phyloP scores from a whole-genome alignment of 2,113 vertebrate species.

The Orcinus orca region DNA sequence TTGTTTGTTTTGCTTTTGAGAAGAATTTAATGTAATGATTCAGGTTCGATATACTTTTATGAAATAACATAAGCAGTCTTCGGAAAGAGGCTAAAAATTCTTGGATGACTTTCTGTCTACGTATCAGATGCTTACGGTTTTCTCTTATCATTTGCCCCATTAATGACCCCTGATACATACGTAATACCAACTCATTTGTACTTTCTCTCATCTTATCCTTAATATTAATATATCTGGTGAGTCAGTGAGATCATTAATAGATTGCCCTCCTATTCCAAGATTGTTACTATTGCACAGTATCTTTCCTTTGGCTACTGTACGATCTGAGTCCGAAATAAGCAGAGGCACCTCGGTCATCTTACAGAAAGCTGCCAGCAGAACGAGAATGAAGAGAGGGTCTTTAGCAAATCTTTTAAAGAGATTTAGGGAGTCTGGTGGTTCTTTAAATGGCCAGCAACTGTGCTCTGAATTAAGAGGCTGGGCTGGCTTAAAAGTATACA shows the following conservation, averaged over 20 bases:
- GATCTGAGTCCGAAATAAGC: neutral
- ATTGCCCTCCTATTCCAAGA: neutral
- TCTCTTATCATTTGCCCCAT: neutral
- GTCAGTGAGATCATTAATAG: neutral
- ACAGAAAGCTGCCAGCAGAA: neutral
- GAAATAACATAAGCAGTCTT: neutral
- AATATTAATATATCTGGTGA: neutral
- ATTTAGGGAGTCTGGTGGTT: neutral
- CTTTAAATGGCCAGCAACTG: neutral
- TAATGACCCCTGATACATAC: neutral
- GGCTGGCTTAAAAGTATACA: neutral
- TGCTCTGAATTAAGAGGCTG: neutral
- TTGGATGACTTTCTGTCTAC: neutral
- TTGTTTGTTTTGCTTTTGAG: neutral
- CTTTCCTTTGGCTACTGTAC: neutral
- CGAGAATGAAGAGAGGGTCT: neutral
- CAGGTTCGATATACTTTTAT: neutral
- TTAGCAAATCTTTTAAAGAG: neutral
- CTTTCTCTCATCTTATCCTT: neutral
- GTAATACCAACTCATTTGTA: neutral
- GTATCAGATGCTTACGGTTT: neutral
- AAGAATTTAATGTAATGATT: neutral
- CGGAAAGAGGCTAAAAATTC: neutral
- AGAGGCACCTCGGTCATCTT: neutral
- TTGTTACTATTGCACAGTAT: no score